Evolutionary conservation across 2,888 invertebrate genomes (phyloP).

Genomic region (Ephialtes manifestator): DNA sequence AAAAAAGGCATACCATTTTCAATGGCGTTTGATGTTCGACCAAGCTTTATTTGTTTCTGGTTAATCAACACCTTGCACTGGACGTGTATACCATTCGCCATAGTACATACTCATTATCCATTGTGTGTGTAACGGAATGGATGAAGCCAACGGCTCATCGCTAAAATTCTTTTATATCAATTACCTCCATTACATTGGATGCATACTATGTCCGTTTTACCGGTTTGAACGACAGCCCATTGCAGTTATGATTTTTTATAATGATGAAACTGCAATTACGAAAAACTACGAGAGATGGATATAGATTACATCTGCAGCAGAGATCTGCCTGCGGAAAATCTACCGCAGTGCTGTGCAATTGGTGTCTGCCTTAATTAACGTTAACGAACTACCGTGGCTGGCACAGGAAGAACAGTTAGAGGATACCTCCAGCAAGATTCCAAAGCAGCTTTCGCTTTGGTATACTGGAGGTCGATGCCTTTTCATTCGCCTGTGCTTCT

Average conservation of each 20-base stretch:
- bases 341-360: slow-evolving; percentile 51
- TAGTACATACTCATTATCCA: neutral
- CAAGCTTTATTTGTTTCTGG: neutral
- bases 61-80: neutral
- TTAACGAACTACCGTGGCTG: slow-evolving; percentile 76
- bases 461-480: slow-evolving; percentile 22
- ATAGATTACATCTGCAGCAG: slow-evolving; percentile 17
- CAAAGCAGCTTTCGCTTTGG: slow-evolving; percentile 7
- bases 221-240: neutral
- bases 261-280: slow-evolving; percentile 13
- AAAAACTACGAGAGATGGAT: slow-evolving; percentile 22
- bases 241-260: slow-evolving; percentile 1
- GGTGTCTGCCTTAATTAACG: slow-evolving; percentile 78
- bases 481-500: neutral
- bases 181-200: neutral
- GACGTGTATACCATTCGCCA: neutral
- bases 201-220: neutral
- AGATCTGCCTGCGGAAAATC: slow-evolving; percentile 61
- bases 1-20: too few relatives aligned
- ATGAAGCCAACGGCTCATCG: neutral
- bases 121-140: neutral
- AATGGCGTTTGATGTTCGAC: neutral
- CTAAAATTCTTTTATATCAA: neutral
- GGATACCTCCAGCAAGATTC: slow-evolving; percentile 31
- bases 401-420: slow-evolving; percentile 34